Percentiles rank a stretch among this genome's conserved stretches.
Conservation (phyloP, 2,113 vertebrate species). For the Erythrocebus patas region DNA sequence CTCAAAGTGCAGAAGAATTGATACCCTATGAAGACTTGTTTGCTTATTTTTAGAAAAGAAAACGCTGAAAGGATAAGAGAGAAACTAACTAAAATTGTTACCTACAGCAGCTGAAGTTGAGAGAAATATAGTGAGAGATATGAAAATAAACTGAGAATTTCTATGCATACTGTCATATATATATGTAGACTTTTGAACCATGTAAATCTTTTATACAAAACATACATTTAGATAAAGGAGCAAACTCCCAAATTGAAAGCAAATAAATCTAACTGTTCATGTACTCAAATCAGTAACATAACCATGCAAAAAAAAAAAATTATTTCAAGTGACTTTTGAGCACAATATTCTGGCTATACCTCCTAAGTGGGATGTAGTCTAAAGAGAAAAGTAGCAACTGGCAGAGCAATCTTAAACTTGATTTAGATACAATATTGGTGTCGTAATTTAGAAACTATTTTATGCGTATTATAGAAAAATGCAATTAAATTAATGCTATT, state of each 20-base stretch:
- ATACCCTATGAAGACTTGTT: background rate
- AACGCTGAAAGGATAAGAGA: background rate
- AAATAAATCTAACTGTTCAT: background rate
- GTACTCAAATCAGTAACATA: background rate
- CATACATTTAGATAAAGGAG: background rate
- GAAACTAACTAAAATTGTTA: background rate
- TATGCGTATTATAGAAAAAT: background rate
- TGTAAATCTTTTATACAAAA: background rate
- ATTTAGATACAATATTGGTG: slow-evolving; percentile 7
- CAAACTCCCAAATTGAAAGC: background rate
- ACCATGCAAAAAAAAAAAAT: background rate
- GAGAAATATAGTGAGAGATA: background rate
- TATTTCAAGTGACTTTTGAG: background rate
- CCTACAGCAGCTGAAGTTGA: background rate
- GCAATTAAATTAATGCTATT: background rate
- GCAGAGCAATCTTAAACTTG: background rate
- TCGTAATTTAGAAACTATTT: background rate
- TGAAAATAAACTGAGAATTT: background rate
- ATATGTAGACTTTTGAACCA: background rate
- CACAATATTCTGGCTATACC: background rate
- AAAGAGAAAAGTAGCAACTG: background rate
- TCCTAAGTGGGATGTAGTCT: background rate
- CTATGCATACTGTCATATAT: background rate
- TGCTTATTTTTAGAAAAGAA: background rate
- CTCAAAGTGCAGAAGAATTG: background rate